Conservation (phyloP, 2,113 vertebrate species). For the Mugil cephalus region DNA sequence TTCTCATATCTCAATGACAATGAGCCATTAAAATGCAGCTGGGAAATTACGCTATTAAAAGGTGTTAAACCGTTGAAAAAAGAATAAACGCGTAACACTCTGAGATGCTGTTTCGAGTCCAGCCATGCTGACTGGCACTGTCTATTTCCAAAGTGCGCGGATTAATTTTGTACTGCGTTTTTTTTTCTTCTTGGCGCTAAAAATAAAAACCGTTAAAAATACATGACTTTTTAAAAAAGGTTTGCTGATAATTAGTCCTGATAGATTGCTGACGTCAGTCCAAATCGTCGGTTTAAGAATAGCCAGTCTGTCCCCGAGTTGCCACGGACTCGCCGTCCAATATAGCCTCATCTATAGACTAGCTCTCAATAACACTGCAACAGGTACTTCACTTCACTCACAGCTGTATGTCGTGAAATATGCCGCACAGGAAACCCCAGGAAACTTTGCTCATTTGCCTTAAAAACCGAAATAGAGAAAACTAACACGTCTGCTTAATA, state of each 20-base stretch:
- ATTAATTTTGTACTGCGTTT: slow-evolving; percentile 9
- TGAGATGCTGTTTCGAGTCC: background rate
- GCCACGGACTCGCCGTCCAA: slow-evolving; percentile 70
- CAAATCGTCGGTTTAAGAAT: slow-evolving; percentile 74
- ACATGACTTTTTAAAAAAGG: slow-evolving; percentile 31
- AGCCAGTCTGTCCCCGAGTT: slow-evolving; percentile 70
- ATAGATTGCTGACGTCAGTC: slow-evolving; percentile 68
- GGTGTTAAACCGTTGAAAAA: background rate
- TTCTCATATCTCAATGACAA: too few species aligned
- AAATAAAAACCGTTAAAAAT: slow-evolving; percentile 55
- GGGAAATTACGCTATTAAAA: background rate
- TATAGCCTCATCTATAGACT: slow-evolving; percentile 57
- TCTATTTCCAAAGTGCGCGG: slow-evolving; percentile 13
- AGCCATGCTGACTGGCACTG: background rate
- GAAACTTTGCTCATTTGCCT: slow-evolving; percentile 26
- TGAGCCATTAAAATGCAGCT: background rate
- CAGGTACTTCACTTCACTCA: slow-evolving; percentile 37
- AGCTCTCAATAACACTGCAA: slow-evolving; percentile 50
- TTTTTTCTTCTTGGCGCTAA: slow-evolving; percentile 9
- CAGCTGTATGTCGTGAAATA: slow-evolving; percentile 10
- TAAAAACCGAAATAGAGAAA: slow-evolving; percentile 9
- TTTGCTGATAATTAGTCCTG: slow-evolving; percentile 55
- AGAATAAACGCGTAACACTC: background rate
- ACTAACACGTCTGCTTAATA: background rate
- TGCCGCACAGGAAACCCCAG: slow-evolving; percentile 8